Conservation (phyloP, 2,888 invertebrate species). For the Caenorhabditis imperialis region DNA sequence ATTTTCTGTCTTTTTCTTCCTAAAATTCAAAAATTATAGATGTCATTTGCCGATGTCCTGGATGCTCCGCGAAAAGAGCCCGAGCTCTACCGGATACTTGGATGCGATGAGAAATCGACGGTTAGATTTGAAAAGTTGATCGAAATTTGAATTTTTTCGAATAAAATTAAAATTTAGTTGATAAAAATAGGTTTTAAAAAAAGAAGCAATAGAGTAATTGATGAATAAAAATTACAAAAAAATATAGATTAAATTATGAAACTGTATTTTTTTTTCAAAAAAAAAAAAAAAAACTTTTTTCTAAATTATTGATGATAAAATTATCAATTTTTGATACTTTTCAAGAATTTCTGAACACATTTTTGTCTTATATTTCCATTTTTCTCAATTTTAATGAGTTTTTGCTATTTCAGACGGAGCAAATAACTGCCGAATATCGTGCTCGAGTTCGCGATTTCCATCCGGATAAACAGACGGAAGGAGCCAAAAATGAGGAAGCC, state of each 20-base stretch:
- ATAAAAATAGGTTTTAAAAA: not conserved
- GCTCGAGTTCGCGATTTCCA: constrained; percentile 64
- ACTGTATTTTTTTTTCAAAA: constrained; percentile 5
- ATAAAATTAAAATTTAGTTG: constrained; percentile 33
- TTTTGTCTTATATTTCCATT: not conserved
- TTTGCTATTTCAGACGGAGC: constrained; percentile 62
- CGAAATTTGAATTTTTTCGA: too few species aligned
- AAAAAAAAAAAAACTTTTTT: not conserved
- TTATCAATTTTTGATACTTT: not conserved
- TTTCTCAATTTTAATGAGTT: too few species aligned
- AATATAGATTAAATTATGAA: constrained; percentile 4
- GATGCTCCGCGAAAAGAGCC: constrained; percentile 38
- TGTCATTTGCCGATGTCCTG: constrained; percentile 51
- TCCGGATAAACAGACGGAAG: constrained; percentile 62
- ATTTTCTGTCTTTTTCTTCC: not conserved
- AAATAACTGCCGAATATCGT: constrained; percentile 68
- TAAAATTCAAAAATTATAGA: constrained; percentile 11
- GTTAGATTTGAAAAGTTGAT: too few species aligned
- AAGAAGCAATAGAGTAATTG: too few species aligned
- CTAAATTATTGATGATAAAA: too few species aligned
- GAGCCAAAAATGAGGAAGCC: not conserved
- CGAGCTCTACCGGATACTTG: constrained; percentile 53
- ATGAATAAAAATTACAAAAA: too few species aligned
- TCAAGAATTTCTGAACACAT: not conserved
- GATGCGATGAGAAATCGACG: constrained; percentile 49